These are phyloP conservation scores for Setipinna tenuifilis DNA, from an alignment of 2,797 vertebrate genomes.

Conservation along the genomic window DNA sequence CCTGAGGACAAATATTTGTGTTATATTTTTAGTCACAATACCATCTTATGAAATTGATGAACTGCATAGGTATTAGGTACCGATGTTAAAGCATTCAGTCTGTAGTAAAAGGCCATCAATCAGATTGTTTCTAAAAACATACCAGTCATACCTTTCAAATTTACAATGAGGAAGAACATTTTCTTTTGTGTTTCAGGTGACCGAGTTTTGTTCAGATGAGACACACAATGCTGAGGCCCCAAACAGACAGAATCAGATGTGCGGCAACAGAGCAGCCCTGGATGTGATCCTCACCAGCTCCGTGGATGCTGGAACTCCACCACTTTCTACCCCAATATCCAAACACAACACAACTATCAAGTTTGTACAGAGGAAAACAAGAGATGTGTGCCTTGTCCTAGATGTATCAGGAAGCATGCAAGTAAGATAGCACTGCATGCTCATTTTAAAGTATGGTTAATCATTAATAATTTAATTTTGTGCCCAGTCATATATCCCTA, in stretches of 20 bases:
- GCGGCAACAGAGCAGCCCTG: constrained; percentile 65
- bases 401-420: constrained; percentile 68
- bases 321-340: constrained; percentile 29
- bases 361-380: constrained; percentile 59
- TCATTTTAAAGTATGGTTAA: too few relatives aligned
- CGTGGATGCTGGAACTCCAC: constrained; percentile 56
- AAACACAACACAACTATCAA: constrained; percentile 54
- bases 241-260: constrained; percentile 71
- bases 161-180: neutral
- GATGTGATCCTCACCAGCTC: constrained; percentile 67
- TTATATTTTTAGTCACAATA: too few relatives aligned
- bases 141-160: neutral
- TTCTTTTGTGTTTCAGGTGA: constrained; percentile 56
- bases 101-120: too few relatives aligned
- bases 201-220: constrained; percentile 66
- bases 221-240: constrained; percentile 69
- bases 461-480: too few relatives aligned
- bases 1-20: too few relatives aligned
- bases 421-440: neutral
- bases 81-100: too few relatives aligned
- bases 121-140: too few relatives aligned
- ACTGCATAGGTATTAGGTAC: too few relatives aligned
- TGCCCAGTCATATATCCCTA: too few relatives aligned
- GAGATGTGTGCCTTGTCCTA: constrained; percentile 70
- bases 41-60: too few relatives aligned